phyloP scores from a whole-genome alignment of 1,140 invertebrate genomes.

The Drosophila kurseongensis region DNA sequence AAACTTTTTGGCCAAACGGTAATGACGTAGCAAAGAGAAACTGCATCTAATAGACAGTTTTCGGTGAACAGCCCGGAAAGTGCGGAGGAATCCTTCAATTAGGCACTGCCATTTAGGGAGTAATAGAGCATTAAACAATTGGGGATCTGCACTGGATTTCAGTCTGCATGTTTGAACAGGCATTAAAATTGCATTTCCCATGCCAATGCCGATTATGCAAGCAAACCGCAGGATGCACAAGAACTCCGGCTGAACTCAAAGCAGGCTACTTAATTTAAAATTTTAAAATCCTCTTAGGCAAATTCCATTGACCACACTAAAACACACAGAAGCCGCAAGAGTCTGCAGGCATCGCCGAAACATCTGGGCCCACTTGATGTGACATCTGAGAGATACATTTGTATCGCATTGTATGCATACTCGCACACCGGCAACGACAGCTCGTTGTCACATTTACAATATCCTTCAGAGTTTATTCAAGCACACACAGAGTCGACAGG shows the following conservation, averaged over 20 bases:
- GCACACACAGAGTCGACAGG: slow-evolving; percentile 44
- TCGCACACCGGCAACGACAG: slow-evolving; percentile 24
- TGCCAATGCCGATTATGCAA: slow-evolving; percentile 68
- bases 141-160: slow-evolving; percentile 17
- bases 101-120: slow-evolving; percentile 58
- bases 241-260: slow-evolving; percentile 43
- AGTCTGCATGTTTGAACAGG: slow-evolving; percentile 20
- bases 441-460: slow-evolving; percentile 70
- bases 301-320: slow-evolving; percentile 70
- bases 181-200: slow-evolving; percentile 59
- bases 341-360: slow-evolving; percentile 13
- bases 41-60: slow-evolving; percentile 26
- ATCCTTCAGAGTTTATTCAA: slow-evolving; percentile 63
- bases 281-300: slow-evolving; percentile 78
- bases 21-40: slow-evolving; percentile 2
- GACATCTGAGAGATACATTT: slow-evolving; percentile 71
- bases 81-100: slow-evolving; percentile 52
- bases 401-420: slow-evolving; percentile 42
- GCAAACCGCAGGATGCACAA: slow-evolving; percentile 52
- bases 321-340: slow-evolving; percentile 59
- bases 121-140: slow-evolving; percentile 65
- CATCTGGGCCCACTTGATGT: slow-evolving; percentile 61
- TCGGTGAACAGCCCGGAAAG: background rate
- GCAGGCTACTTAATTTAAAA: slow-evolving; percentile 74
- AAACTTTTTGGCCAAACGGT: slow-evolving; percentile 1